Percentiles rank a stretch among this genome's conserved stretches.
Conservation (phyloP, 2,888 invertebrate species). For the Athetis lepigone region DNA sequence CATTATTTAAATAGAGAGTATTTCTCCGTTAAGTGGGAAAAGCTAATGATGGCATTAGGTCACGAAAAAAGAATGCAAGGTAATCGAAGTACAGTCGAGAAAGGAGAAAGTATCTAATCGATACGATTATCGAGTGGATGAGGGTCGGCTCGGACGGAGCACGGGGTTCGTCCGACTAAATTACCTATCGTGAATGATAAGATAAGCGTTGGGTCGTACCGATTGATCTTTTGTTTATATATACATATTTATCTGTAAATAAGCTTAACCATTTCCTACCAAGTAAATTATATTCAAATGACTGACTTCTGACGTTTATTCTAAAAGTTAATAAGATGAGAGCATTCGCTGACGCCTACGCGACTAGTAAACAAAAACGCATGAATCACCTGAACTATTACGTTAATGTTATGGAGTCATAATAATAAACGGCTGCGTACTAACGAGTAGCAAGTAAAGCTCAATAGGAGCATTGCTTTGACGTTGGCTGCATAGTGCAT, state of each 20-base stretch:
- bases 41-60: constrained; percentile 60
- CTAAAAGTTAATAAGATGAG: constrained; percentile 26
- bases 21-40: constrained; percentile 45
- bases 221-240: constrained; percentile 66
- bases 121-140: constrained; percentile 79
- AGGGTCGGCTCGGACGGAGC: constrained; percentile 74
- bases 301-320: constrained; percentile 20
- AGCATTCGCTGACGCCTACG: constrained; percentile 44
- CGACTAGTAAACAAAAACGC: constrained; percentile 38
- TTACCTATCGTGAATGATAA: constrained; percentile 74
- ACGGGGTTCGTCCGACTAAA: constrained; percentile 73
- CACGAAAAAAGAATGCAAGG: constrained; percentile 65
- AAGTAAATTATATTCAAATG: constrained; percentile 16
- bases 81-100: constrained; percentile 64
- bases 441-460: constrained; percentile 58
- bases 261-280: constrained; percentile 14
- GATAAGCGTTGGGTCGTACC: constrained; percentile 68
- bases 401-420: constrained; percentile 51
- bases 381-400: constrained; percentile 54
- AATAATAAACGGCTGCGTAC: constrained; percentile 53
- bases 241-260: constrained; percentile 55
- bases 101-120: constrained; percentile 79
- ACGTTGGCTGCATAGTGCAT: constrained; percentile 31
- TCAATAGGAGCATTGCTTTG: constrained; percentile 47
- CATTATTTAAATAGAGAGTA: constrained; percentile 29